These are phyloP conservation scores for Halichoerus grypus DNA, from an alignment of 2,113 vertebrate genomes.

Conservation along the genomic window DNA sequence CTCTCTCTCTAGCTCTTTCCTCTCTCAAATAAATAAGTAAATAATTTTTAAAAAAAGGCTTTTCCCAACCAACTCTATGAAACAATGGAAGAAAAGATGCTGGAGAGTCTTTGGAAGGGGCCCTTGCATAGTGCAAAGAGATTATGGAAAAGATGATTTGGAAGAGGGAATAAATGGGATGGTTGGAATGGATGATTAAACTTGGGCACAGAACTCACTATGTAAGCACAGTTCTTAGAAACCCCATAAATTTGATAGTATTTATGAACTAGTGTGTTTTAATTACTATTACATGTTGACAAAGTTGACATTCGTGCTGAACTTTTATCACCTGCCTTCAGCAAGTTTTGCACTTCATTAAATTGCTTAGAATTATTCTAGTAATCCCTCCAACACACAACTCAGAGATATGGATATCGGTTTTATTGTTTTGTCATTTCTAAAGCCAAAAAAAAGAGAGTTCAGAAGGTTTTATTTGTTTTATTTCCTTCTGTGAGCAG, in stretches of 20 bases:
- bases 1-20: neutral
- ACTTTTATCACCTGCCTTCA: neutral
- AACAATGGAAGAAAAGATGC: neutral
- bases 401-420: neutral
- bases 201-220: neutral
- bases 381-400: neutral
- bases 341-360: conserved; percentile 49
- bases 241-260: conserved; percentile 32
- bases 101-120: neutral
- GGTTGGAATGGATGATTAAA: conserved; percentile 30
- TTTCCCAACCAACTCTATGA: neutral
- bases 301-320: neutral
- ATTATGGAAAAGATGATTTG: neutral
- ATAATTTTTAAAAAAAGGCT: neutral
- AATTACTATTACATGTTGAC: conserved; percentile 40
- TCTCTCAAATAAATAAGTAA: neutral
- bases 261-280: conserved; percentile 39
- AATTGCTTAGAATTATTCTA: conserved; percentile 36
- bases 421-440: conserved; percentile 59
- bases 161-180: conserved; percentile 42
- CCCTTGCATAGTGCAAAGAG: neutral
- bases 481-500: conserved; percentile 52
- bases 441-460: neutral
- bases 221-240: conserved; percentile 47
- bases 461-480: conserved; percentile 2